Base-by-base conservation (phyloP, 2,888 invertebrate species). In the Schrankia costaestrigalis region DNA sequence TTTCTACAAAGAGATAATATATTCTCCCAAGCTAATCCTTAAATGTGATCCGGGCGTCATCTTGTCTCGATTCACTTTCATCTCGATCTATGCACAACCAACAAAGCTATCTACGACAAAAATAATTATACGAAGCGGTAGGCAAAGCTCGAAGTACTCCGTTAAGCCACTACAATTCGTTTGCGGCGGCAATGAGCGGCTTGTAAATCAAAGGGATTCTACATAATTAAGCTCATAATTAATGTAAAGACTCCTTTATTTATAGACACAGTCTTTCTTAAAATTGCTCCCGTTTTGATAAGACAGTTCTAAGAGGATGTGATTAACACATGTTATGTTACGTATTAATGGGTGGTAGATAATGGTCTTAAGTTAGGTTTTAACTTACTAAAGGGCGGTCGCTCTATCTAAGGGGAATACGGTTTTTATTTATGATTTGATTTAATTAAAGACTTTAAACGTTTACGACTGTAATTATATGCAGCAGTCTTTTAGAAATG, bases 161-260 rank as follows among this genome's bases (percentile, higher is more conserved):
- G 73, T 71, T 87, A 87, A 87, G 84, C 85, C 84, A 79, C 72
- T 77, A 78, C 85, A 79, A 79, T 84, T 83, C 85, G 83, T 83
- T 83, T 74, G 84, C 77, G 84, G 85, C 78, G 75, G 81, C 83
- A 77, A 74, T 75, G 80, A 80, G 82, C 78, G 77, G 74, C 81
- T 79, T 84, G 82, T 87, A 86, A 86, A 87, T 87, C 86, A 87
- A 87, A 85, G 85, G 84, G 85, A 86, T 82, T 84, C 83, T 76
- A 83, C 78, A 80, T 83, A 82, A 87, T 86, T 85, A 85, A 85
- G 84, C 83, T 79, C 76, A 85, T 85, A 86, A 86, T 86, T 85
- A 85, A 86, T 85, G 84, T 83, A 82, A 82, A 80, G 78, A 73
- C 80, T 76, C 63, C 68, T 72, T 85, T 82, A 85, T 85, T 85